phyloP scores from a whole-genome alignment of 2,113 vertebrate genomes.

The Nanorana parkeri region DNA sequence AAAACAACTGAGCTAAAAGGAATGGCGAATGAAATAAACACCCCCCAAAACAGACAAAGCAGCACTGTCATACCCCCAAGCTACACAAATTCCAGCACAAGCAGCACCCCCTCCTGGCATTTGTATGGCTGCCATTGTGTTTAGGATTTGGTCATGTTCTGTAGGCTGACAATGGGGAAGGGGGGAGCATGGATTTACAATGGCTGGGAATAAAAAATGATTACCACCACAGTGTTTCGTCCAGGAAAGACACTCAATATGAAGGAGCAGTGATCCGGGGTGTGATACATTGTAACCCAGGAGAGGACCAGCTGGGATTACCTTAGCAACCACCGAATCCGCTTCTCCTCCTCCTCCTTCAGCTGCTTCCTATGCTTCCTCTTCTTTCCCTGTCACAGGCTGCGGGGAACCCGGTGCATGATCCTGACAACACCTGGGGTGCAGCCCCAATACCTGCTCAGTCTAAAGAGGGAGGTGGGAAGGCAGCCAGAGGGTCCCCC shows the following conservation, averaged over 20 bases:
- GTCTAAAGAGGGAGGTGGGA: slow-evolving; percentile 36
- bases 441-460: slow-evolving; percentile 39
- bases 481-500: slow-evolving; percentile 58
- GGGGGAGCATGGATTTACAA: neutral
- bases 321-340: slow-evolving; percentile 73
- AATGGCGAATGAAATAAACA: neutral
- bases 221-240: neutral
- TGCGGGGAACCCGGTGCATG: slow-evolving; percentile 62
- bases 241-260: neutral
- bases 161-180: neutral
- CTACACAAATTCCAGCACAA: slow-evolving; percentile 44
- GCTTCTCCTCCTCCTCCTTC: slow-evolving; percentile 50
- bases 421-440: slow-evolving; percentile 25
- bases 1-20: neutral
- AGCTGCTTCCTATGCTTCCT: slow-evolving; percentile 55
- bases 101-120: slow-evolving; percentile 35
- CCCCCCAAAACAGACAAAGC: slow-evolving; percentile 17
- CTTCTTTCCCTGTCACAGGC: slow-evolving; percentile 60
- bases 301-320: slow-evolving; percentile 66
- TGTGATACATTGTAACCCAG: slow-evolving; percentile 42
- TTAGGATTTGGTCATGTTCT: neutral
- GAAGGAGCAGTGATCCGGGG: slow-evolving; percentile 17
- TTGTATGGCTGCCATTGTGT: slow-evolving; percentile 26
- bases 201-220: neutral
- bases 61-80: slow-evolving; percentile 7